phyloP scores from a whole-genome alignment of 2,113 vertebrate genomes.

The Phaethornis superciliosus region DNA sequence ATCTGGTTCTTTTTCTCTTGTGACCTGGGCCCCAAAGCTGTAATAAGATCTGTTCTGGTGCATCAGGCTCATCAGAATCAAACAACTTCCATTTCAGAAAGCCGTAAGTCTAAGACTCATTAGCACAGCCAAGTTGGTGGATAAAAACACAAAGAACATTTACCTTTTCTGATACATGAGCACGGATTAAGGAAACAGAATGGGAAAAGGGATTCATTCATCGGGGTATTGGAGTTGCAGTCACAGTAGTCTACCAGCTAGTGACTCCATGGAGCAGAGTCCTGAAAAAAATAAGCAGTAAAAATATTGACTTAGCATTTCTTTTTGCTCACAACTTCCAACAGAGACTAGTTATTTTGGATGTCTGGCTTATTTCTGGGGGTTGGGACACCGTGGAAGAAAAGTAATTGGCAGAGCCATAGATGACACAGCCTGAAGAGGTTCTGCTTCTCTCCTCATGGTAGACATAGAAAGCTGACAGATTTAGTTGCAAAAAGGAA shows the following conservation, averaged over 20 bases:
- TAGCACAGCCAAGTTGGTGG: not conserved
- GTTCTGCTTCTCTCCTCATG: not conserved
- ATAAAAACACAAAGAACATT: not conserved
- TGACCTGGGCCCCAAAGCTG: not conserved
- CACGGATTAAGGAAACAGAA: not conserved
- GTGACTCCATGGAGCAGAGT: not conserved
- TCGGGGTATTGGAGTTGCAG: not conserved
- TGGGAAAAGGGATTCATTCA: not conserved
- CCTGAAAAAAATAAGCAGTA: not conserved
- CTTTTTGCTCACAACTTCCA: not conserved
- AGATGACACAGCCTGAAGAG: not conserved
- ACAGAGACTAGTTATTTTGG: not conserved
- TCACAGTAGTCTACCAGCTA: rapidly evolving
- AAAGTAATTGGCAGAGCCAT: not conserved
- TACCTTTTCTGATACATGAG: not conserved
- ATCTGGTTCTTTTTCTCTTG: not conserved
- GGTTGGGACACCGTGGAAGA: not conserved
- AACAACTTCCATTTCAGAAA: not conserved
- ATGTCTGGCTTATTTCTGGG: not conserved
- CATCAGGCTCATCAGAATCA: not conserved
- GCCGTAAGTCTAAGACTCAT: not conserved
- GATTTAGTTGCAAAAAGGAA: not conserved
- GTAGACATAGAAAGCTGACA: not conserved
- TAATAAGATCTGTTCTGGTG: not conserved
- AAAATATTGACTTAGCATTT: not conserved